Evolutionary conservation across 2,888 invertebrate species (phyloP).

Genomic region (Torymus tubicola): DNA sequence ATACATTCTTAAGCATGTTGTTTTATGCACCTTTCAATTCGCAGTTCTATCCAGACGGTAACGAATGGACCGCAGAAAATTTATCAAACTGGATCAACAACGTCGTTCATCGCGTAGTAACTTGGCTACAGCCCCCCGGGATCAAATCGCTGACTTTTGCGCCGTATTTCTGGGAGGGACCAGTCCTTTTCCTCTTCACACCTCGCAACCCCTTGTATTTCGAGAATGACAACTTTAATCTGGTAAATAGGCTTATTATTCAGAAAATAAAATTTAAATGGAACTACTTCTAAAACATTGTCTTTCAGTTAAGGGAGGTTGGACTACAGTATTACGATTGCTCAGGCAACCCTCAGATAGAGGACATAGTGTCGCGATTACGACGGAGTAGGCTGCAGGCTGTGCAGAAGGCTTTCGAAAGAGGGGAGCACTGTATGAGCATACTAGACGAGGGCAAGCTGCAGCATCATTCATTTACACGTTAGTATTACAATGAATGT

Average conservation of each 20-base stretch:
- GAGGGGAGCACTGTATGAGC: constrained; percentile 42
- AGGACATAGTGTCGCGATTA: constrained; percentile 77
- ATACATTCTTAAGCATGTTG: background rate
- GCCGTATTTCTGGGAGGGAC: constrained; percentile 83
- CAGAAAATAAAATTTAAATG: background rate
- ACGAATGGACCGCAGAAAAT: constrained; percentile 77
- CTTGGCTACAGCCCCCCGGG: constrained; percentile 85
- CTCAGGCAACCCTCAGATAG: constrained; percentile 77
- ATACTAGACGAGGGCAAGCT: constrained; percentile 62
- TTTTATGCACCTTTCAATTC: constrained; percentile 8
- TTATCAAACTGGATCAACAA: constrained; percentile 82
- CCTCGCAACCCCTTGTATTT: constrained; percentile 85
- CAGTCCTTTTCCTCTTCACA: constrained; percentile 87
- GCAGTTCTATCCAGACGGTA: constrained; percentile 79
- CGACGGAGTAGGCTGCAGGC: constrained; percentile 67
- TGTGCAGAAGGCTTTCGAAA: constrained; percentile 42
- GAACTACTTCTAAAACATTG: constrained; percentile 17
- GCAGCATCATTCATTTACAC: constrained; percentile 55
- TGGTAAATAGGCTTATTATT: constrained; percentile 78
- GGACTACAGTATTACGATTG: constrained; percentile 86
- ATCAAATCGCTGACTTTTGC: constrained; percentile 84
- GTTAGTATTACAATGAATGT: constrained; percentile 58
- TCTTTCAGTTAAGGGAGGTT: constrained; percentile 83
- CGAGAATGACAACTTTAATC: constrained; percentile 82
- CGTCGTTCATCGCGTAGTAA: constrained; percentile 80